Conservation (phyloP, 2,797 vertebrate species). For the Allochrocebus solatus region DNA sequence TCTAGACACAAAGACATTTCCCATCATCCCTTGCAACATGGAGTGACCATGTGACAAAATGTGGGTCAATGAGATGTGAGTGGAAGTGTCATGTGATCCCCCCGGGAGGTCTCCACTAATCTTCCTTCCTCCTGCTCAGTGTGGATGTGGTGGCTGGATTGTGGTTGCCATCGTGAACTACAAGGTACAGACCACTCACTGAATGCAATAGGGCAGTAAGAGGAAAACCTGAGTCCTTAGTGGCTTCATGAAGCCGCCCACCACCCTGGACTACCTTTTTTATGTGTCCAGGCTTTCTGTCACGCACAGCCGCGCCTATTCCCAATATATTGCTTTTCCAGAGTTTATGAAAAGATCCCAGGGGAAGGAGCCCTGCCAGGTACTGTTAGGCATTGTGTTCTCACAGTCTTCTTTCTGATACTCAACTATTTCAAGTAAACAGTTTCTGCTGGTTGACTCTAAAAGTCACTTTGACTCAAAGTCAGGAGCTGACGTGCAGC, state of each 20-base stretch:
- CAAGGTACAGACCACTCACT: background rate
- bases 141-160: background rate
- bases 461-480: background rate
- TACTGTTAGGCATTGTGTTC: accelerated
- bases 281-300: background rate
- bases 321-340: background rate
- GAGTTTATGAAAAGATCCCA: background rate
- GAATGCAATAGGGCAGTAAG: background rate
- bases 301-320: background rate
- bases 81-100: background rate
- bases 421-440: background rate
- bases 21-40: background rate
- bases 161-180: background rate
- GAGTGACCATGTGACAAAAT: background rate
- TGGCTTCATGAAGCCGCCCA: background rate
- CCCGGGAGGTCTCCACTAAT: background rate
- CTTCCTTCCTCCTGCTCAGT: background rate
- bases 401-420: background rate
- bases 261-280: background rate
- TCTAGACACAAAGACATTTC: background rate
- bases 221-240: background rate
- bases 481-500: background rate
- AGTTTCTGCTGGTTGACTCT: background rate
- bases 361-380: background rate
- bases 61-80: background rate